phyloP scores from a whole-genome alignment of 2,797 vertebrate genomes.

The Arctocebus calabarensis region DNA sequence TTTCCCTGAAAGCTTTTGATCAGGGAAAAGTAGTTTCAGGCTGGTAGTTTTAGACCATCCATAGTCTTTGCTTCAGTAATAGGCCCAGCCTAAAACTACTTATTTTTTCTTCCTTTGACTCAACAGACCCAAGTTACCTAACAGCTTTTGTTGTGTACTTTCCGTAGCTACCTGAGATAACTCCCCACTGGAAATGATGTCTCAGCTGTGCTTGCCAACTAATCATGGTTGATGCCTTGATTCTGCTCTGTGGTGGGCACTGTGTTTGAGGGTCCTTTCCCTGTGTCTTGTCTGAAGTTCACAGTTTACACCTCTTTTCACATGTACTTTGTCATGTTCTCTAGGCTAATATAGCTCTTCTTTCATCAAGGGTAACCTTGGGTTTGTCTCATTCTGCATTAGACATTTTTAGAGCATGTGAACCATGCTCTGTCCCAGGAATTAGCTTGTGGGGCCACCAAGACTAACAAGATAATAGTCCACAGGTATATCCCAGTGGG shows the following conservation, averaged over 20 bases:
- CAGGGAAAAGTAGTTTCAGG: too few species aligned
- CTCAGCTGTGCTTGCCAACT: neutral
- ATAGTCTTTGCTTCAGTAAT: too few species aligned
- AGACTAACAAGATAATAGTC: neutral
- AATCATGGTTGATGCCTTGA: neutral
- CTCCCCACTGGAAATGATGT: neutral
- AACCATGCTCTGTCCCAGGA: neutral
- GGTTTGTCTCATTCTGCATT: neutral
- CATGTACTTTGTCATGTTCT: neutral
- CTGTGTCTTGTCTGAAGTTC: neutral
- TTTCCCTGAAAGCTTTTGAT: neutral
- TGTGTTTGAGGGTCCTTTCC: neutral
- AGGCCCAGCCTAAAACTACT: neutral
- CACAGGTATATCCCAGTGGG: neutral
- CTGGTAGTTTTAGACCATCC: too few species aligned
- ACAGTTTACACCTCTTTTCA: neutral
- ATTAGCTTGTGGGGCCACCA: neutral
- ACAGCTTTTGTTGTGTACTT: neutral
- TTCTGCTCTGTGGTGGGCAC: too few species aligned
- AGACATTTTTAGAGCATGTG: neutral
- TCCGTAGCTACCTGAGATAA: neutral
- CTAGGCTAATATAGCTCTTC: neutral
- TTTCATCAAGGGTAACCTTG: neutral
- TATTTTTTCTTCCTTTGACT: conserved; percentile 7
- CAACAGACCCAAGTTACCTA: neutral